Percentiles rank a stretch among this genome's conserved stretches.
phyloP scores from a whole-genome alignment of 2,888 invertebrate genomes.

The Eupithecia inturbata region DNA sequence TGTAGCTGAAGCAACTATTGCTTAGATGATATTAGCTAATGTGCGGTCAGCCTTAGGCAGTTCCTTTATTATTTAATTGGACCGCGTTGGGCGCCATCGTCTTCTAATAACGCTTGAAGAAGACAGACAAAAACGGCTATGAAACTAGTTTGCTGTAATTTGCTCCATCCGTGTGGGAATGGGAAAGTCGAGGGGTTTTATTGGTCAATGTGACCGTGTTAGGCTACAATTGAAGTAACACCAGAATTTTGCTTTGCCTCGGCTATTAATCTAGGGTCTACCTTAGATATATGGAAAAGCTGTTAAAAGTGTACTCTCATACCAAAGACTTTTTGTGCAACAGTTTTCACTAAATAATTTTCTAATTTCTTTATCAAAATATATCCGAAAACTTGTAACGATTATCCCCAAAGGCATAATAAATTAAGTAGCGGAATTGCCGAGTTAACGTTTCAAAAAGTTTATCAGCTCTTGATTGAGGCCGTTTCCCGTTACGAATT shows the following conservation, averaged over 20 bases:
- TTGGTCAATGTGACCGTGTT: conserved; percentile 14
- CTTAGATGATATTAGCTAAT: background rate
- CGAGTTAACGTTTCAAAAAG: conserved; percentile 23
- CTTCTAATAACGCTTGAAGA: conserved; percentile 18
- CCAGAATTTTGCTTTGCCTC: background rate
- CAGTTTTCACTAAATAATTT: background rate
- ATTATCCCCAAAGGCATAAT: conserved; percentile 4
- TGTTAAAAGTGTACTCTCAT: background rate
- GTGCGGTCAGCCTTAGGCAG: background rate
- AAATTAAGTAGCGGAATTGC: conserved; percentile 4
- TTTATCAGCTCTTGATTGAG: conserved; percentile 28
- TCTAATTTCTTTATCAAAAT: background rate
- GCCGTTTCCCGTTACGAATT: conserved; percentile 18
- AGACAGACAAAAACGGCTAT: conserved; percentile 9
- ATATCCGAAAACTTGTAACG: background rate
- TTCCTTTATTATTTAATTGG: conserved; percentile 28
- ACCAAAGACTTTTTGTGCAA: background rate
- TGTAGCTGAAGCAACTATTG: conserved; percentile 9
- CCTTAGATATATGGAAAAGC: background rate
- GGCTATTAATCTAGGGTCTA: background rate
- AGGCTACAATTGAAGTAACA: background rate
- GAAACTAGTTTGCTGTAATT: conserved; percentile 9
- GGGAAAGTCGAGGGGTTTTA: conserved; percentile 12
- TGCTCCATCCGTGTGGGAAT: background rate
- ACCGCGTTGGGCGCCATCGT: conserved; percentile 24